Base-by-base conservation (phyloP, 2,888 invertebrate species). In the Lasioglossum villosulum region DNA sequence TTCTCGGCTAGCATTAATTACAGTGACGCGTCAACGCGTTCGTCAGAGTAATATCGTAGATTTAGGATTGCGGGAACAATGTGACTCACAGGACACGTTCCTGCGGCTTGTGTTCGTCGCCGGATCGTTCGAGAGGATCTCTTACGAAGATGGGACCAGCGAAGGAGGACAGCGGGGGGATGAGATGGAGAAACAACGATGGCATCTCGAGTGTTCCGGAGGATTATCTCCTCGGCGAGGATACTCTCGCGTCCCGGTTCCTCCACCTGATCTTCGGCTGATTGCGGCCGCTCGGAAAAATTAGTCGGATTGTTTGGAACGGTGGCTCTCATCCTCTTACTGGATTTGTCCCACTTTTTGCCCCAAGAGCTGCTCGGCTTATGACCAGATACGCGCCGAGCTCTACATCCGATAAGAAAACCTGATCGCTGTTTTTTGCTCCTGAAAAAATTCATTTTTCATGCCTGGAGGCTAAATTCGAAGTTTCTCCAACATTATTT, bases 261-360 rank as follows among this genome's bases (percentile, higher is more conserved):
- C 34, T 72, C 66, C 81, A 68, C 80, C 80, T 84, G 84, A 88
- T 90, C 89, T 86, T 66, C 39, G 75, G 79, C 84, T 77, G 90
- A 90, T 90, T 88, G 84, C 88, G 80, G 80, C 87, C 84, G 84
- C 83, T 87, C 88, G 87, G 88, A 88, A 86, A 93, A 93, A 93
- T 94, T 92, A 92, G 92, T 91, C 87, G 91, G 91, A 91, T 93
- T 91, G 91, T 93, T 93, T 92, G 86, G 86, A 92, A 92, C 90
- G 87, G 83, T 83, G 85, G 87, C 89, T 89, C 88, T 92, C 86
- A 92, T 93, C 92, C 91, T 93, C 91, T 92, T 92, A 92, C 37
- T 19, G 78, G 88, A 86, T 86, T 86, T 80, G 78, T 76, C 75
- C 80, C 23, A 52, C 76, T 80, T 83, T 63, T 77, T 75, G 45